These are phyloP conservation scores for Ochropacha duplaris DNA, from an alignment of 2,888 invertebrate species.

Conservation along the genomic window DNA sequence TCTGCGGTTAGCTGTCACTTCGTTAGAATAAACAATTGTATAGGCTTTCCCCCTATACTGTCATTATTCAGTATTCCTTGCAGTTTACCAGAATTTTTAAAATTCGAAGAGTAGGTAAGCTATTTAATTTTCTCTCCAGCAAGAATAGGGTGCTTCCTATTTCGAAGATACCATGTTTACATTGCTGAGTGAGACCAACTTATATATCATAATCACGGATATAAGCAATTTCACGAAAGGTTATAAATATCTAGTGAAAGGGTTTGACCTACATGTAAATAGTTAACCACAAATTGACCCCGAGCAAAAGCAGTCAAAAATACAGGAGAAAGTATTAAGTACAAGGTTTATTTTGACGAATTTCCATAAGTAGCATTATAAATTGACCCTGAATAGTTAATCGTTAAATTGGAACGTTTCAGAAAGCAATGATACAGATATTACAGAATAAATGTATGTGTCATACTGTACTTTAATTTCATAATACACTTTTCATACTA, in stretches of 20 bases:
- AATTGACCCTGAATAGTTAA: background rate
- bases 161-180: too few species aligned
- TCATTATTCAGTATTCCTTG: background rate
- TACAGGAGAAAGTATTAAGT: constrained; percentile 5
- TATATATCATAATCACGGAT: background rate
- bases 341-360: constrained; percentile 2
- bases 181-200: too few species aligned
- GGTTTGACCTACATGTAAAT: background rate
- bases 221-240: background rate
- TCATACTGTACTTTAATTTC: background rate
- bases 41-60: background rate
- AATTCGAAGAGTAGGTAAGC: too few species aligned
- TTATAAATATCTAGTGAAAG: background rate
- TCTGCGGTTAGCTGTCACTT: background rate
- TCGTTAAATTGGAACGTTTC: background rate
- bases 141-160: too few species aligned
- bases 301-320: constrained; percentile 1
- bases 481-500: background rate
- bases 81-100: too few species aligned
- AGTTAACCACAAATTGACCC: background rate
- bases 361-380: background rate
- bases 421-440: background rate
- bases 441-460: background rate
- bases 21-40: background rate
- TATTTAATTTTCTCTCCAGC: too few species aligned